Conservation (phyloP, 1,140 invertebrate species). For the Gonioctena quinquepunctata region DNA sequence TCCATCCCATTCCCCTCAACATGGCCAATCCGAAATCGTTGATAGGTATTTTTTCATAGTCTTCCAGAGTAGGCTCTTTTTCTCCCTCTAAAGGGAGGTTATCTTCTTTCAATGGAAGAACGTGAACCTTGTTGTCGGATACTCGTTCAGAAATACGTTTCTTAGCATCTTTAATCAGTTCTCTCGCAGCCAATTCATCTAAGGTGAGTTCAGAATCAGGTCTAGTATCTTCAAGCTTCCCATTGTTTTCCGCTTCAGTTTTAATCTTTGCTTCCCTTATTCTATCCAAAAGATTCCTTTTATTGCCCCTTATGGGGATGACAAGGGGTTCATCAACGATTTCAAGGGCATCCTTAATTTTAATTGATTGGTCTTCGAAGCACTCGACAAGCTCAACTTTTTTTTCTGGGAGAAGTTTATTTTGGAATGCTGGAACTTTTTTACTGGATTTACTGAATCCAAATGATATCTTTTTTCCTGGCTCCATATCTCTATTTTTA, state of each 20-base stretch:
- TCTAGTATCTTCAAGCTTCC: no score
- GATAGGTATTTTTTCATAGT: slow-evolving; percentile 90
- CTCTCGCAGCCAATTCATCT: slow-evolving; percentile 61
- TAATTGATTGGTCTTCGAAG: slow-evolving; percentile 74
- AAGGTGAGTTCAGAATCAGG: slow-evolving; percentile 53
- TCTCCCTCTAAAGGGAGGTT: slow-evolving; percentile 38
- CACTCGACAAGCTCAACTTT: slow-evolving; percentile 73
- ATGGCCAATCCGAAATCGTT: slow-evolving; percentile 88
- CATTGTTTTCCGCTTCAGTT: slow-evolving; percentile 27
- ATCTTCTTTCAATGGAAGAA: slow-evolving; percentile 34
- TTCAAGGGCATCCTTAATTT: slow-evolving; percentile 65
- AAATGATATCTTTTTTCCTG: slow-evolving; percentile 74
- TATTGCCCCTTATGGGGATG: slow-evolving; percentile 64
- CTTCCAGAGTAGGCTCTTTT: slow-evolving; percentile 71
- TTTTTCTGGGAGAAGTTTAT: slow-evolving; percentile 55
- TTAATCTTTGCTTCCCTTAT: slow-evolving; percentile 40
- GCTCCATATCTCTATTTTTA: slow-evolving; percentile 3
- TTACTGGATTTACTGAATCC: slow-evolving; percentile 74
- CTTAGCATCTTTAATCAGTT: slow-evolving; percentile 54
- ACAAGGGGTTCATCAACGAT: slow-evolving; percentile 61
- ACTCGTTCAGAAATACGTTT: slow-evolving; percentile 41
- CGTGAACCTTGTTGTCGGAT: slow-evolving; percentile 33
- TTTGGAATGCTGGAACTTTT: slow-evolving; percentile 60
- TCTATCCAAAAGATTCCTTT: slow-evolving; percentile 55
- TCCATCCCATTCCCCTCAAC: slow-evolving; percentile 95